These are phyloP conservation scores for Endomychus coccineus DNA, from an alignment of 2,888 invertebrate genomes.

Conservation along the genomic window DNA sequence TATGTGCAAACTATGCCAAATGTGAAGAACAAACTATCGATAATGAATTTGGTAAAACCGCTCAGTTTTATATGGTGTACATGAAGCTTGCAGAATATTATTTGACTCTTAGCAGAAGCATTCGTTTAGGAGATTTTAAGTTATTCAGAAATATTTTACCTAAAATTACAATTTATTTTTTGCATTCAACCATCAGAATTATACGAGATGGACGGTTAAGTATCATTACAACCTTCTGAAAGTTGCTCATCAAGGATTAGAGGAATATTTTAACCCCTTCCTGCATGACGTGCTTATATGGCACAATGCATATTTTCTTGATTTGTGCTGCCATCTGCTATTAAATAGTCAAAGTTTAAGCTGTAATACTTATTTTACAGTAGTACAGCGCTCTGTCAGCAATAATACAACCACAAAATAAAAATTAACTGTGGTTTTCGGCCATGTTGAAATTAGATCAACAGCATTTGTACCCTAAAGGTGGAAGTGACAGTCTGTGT, in stretches of 20 bases:
- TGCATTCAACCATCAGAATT: slow-evolving; percentile 31
- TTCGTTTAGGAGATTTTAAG: slow-evolving; percentile 27
- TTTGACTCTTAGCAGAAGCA: slow-evolving; percentile 24
- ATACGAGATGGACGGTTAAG: slow-evolving; percentile 27
- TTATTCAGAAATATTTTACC: slow-evolving; percentile 26
- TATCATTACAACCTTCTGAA: slow-evolving; percentile 29
- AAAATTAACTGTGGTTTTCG: too few relatives aligned
- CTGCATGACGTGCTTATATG: too few relatives aligned
- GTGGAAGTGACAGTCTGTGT: too few relatives aligned
- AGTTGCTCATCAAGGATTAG: slow-evolving; percentile 29
- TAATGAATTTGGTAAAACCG: slow-evolving; percentile 12
- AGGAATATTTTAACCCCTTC: slow-evolving; percentile 1
- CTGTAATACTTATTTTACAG: too few relatives aligned
- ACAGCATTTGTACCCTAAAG: too few relatives aligned
- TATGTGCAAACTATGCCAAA: slow-evolving; percentile 17
- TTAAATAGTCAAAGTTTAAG: too few relatives aligned
- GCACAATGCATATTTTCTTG: too few relatives aligned
- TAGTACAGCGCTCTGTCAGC: too few relatives aligned
- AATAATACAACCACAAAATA: too few relatives aligned
- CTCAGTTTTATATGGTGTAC: slow-evolving; percentile 15
- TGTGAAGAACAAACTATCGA: slow-evolving; percentile 19
- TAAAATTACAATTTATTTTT: slow-evolving; percentile 30
- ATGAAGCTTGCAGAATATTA: slow-evolving; percentile 26
- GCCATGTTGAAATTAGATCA: too few relatives aligned
- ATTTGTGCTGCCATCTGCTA: too few relatives aligned